Base-by-base conservation (phyloP, 2,113 vertebrate genomes). In the Pygoscelis antarcticus region DNA sequence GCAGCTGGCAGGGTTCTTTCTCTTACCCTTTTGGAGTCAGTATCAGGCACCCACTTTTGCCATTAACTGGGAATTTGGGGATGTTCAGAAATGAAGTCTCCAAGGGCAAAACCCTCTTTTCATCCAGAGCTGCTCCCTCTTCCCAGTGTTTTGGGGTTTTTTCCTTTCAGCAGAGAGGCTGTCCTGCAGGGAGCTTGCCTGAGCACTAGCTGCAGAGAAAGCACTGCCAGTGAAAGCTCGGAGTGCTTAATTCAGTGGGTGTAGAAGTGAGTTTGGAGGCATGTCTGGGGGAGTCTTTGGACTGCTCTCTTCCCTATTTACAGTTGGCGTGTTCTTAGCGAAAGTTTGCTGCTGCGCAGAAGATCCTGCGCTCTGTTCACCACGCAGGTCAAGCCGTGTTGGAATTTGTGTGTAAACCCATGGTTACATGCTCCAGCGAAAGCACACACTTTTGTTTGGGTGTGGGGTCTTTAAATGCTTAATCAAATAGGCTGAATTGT, bases 321-420 rank as follows among this genome's bases (percentile, higher is more conserved):
- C 34, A 44, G 26, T 4, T 68, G 27, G 1, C 3, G 2, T 70
- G 30, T 36, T 83, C 71, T 65, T 65, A 77, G 66, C 0, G 3
- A 57, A 40, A 0, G 0, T 30, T 61, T 71, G 38, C 55, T 93
- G 74, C 72, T 89, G 62, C 2, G 5, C 66, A 25, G 75, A 40
- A 4, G 32, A 30, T 30, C 40, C 36, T 36, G 52, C 2, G 0
- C 46, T 80, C n/a, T 46, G 34, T 32, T 86, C 58, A 44, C 18
- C 18, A 0, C 1, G 1, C 40, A 36, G 68, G 25, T 68, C 75
- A 72, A 17, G 52, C 42, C 0, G 1, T 46, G 36, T 25, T 86
- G 60, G 71, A 89, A 49, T 34, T 7, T 4, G 16, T 61, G 27
- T 80, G 34, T 38, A 51, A 74, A 83, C 51, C 55, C 68, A 7